Evolutionary conservation across 2,888 invertebrate genomes (phyloP).

Genomic region (Muscina levida): DNA sequence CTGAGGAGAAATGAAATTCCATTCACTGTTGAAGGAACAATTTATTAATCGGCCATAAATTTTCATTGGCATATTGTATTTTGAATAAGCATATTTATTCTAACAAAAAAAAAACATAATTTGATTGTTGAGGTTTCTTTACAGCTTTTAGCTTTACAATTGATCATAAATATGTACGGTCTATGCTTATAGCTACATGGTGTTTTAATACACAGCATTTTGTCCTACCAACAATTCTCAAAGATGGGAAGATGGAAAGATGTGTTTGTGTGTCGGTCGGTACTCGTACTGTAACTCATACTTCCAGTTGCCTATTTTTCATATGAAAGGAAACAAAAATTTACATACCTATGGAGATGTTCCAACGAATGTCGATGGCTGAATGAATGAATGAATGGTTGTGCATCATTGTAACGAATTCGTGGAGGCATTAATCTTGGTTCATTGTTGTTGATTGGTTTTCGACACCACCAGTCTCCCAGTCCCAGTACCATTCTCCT

Average conservation of each 20-base stretch:
- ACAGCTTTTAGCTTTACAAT: conserved; percentile 28
- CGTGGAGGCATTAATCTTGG: conserved; percentile 62
- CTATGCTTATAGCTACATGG: too few species aligned
- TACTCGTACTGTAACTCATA: too few species aligned
- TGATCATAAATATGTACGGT: neutral
- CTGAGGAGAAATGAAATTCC: neutral
- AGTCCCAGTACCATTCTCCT: neutral
- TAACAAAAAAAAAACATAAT: conserved; percentile 50
- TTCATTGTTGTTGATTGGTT: conserved; percentile 64
- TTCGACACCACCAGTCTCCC: conserved; percentile 57
- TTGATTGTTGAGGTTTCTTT: conserved; percentile 55
- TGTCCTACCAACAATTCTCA: conserved; percentile 1
- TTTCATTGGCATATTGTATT: conserved; percentile 40
- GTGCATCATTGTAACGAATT: conserved; percentile 38
- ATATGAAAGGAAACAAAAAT: conserved; percentile 37
- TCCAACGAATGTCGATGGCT: neutral
- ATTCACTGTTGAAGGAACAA: conserved; percentile 29
- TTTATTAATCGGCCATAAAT: conserved; percentile 49
- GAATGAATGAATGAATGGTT: neutral
- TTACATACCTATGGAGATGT: conserved; percentile 43
- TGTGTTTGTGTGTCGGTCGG: neutral
- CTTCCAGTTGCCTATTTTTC: neutral
- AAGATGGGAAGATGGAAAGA: neutral
- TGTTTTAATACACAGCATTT: too few species aligned
- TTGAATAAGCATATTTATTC: conserved; percentile 40